A percentile compares a stretch with the other conserved stretches of the same genome.
Conservation (phyloP, 2,888 invertebrate species). For the Drosophila mettleri region DNA sequence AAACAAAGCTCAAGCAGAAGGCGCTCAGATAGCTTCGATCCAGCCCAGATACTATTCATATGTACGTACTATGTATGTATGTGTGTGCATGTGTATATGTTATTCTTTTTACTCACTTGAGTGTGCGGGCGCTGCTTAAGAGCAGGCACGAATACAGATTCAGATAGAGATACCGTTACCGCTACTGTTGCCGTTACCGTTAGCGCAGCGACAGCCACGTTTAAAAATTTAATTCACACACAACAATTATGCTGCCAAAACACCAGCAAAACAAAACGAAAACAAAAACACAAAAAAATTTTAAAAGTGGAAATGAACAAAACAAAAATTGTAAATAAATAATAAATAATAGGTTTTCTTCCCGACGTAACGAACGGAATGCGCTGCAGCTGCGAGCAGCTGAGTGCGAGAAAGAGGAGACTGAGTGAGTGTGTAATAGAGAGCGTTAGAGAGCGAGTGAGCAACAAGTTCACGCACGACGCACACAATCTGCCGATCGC, state of each 20-base stretch:
- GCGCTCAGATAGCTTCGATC: slow-evolving; percentile 11
- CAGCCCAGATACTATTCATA: slow-evolving; percentile 2
- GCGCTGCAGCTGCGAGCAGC: slow-evolving; percentile 14
- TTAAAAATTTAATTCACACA: slow-evolving; percentile 22
- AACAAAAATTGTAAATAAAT: slow-evolving; percentile 15
- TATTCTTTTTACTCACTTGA: slow-evolving; percentile 37
- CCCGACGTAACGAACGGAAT: slow-evolving; percentile 28
- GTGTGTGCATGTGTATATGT: neutral
- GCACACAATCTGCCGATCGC: slow-evolving; percentile 35
- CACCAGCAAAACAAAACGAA: slow-evolving; percentile 15
- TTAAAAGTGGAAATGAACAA: no score
- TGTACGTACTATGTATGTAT: neutral
- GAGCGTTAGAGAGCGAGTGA: slow-evolving; percentile 13
- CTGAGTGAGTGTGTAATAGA: neutral
- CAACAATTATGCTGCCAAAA: slow-evolving; percentile 36
- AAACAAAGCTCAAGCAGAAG: slow-evolving; percentile 15
- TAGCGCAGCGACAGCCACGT: slow-evolving; percentile 2
- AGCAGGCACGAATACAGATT: slow-evolving; percentile 6
- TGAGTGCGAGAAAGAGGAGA: neutral
- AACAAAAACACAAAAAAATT: slow-evolving; percentile 7
- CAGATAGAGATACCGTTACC: neutral
- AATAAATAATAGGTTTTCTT: slow-evolving; percentile 30
- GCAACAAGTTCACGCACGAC: slow-evolving; percentile 21
- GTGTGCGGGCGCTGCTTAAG: slow-evolving; percentile 25
- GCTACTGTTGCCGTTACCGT: neutral